Base-by-base conservation (phyloP, 2,888 invertebrate genomes). In the Odontocolon sp. region DNA sequence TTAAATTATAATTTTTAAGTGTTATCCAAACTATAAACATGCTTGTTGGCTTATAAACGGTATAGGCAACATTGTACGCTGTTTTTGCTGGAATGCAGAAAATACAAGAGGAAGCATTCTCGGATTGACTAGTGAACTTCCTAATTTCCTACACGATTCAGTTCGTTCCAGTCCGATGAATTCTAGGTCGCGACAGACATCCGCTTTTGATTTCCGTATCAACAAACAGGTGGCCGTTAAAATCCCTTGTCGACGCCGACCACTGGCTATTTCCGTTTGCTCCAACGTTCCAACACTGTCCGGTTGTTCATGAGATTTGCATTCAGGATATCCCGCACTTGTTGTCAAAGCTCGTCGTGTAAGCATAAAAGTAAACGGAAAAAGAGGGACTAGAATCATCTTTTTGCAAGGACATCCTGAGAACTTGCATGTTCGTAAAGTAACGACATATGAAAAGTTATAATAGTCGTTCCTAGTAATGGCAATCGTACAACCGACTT, bases 131-230 rank as follows among this genome's bases (percentile, higher is more conserved):
- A 50, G 23, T 26, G 21, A 31, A 61, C 14, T 18, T 57, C 45
- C 18, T 42, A 23, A 64, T 68, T 40, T 56, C 31, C 14, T 38
- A 52, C 26, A 11, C 70, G 56, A 66, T 61, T 61, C 28, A 1
- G 26, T 42, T n/a, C 69, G 81, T 81, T 79, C 70, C 84, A 86
- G 82, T 79, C 80, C 83, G 88, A 82, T 87, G 87, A 84, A 80
- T 85, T 79, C 81, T 80, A 81, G 82, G 83, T 84, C 82, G 81
- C 81, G 85, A 74, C 86, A 85, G 86, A 86, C 87, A 88, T 90
- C 90, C 90, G 90, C 86, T 89, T 89, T 87, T 89, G 88, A 89
- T 89, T 89, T 89, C 87, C 85, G 83, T 88, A 82, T 82, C 82
- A 80, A 80, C 61, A 61, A 81, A 81, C 82, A 82, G 82, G 80